phyloP scores from a whole-genome alignment of 2,797 vertebrate species.

The Melanotaenia parkinsoni region DNA sequence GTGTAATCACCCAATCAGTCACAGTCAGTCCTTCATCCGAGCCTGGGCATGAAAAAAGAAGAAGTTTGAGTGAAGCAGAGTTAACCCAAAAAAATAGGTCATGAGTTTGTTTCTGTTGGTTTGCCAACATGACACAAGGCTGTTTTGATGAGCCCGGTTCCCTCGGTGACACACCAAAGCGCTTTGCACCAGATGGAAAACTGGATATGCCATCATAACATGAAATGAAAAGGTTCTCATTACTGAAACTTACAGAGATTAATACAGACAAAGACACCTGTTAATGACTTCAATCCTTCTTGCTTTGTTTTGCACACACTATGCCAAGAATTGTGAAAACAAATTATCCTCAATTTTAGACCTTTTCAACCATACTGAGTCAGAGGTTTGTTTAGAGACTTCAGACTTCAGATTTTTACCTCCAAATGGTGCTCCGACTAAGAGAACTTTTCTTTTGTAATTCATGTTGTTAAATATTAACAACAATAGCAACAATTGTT shows the following conservation, averaged over 20 bases:
- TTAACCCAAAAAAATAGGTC: conserved; percentile 44
- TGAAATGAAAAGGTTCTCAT: conserved; percentile 17
- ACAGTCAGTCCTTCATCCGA: neutral
- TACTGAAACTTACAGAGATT: neutral
- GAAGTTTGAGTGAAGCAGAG: conserved; percentile 16
- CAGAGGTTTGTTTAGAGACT: too few relatives aligned
- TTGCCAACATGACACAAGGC: conserved; percentile 43
- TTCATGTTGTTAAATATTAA: too few relatives aligned
- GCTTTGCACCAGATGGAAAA: conserved; percentile 32
- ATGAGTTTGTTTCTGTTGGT: conserved; percentile 33
- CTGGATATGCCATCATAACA: conserved; percentile 36
- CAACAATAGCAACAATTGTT: too few relatives aligned
- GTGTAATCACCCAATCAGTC: conserved; percentile 13
- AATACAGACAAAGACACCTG: neutral
- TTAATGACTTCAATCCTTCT: neutral
- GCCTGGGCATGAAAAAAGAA: neutral
- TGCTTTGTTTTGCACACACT: too few relatives aligned
- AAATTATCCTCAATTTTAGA: too few relatives aligned
- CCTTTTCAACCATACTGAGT: too few relatives aligned
- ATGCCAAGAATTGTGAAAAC: too few relatives aligned
- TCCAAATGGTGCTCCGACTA: too few relatives aligned
- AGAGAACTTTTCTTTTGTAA: too few relatives aligned
- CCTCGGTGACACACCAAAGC: conserved; percentile 22
- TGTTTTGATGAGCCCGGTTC: conserved; percentile 46
- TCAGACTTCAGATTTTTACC: too few relatives aligned